phyloP scores from a whole-genome alignment of 2,113 vertebrate genomes.

The Amphilophus citrinellus region DNA sequence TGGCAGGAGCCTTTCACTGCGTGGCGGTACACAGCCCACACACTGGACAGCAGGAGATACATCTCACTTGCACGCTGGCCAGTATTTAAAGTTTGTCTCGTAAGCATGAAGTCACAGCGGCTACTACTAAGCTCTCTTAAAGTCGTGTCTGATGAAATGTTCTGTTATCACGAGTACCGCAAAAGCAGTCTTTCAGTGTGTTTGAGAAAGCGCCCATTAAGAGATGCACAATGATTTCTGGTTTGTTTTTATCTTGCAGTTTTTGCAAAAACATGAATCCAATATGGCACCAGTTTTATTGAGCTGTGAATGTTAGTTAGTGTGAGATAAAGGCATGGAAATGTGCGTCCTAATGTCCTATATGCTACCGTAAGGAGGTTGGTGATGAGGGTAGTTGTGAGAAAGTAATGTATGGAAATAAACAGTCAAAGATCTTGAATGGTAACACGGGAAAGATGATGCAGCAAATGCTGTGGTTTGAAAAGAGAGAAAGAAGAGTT shows the following conservation, averaged over 20 bases:
- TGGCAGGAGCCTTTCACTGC: constrained; percentile 52
- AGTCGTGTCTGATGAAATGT: constrained; percentile 39
- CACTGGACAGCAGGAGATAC: constrained; percentile 61
- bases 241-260: constrained; percentile 27
- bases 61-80: constrained; percentile 44
- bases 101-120: constrained; percentile 29
- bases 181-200: neutral
- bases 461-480: constrained; percentile 5
- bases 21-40: constrained; percentile 58
- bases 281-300: constrained; percentile 39
- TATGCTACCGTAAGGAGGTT: neutral
- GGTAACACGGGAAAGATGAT: constrained; percentile 25
- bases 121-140: constrained; percentile 22
- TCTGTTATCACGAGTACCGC: constrained; percentile 5
- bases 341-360: neutral
- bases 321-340: constrained; percentile 13
- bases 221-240: neutral
- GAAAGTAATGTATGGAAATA: constrained; percentile 23
- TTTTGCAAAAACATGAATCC: constrained; percentile 17
- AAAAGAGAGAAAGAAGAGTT: neutral
- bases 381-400: neutral
- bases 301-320: neutral
- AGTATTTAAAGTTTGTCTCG: constrained; percentile 39
- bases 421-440: constrained; percentile 28
- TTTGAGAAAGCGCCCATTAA: constrained; percentile 5